A percentile compares a stretch with the other conserved stretches of the same genome.
Conservation (phyloP, 2,797 vertebrate genomes). For the Muraenolepis orangiensis region DNA sequence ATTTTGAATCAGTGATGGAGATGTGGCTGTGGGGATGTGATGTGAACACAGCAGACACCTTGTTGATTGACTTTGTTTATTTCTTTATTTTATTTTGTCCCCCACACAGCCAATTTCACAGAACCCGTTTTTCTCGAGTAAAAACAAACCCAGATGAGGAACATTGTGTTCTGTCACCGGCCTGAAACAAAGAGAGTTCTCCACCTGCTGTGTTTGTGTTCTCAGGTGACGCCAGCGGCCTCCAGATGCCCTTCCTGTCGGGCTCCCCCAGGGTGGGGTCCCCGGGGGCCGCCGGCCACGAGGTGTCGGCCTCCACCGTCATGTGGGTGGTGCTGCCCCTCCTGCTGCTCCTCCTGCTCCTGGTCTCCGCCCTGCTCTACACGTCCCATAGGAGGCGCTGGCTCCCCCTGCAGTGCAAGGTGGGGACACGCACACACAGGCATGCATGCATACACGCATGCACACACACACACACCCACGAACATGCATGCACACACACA, state of each 20-base stretch:
- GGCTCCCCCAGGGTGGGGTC: slow-evolving; percentile 42
- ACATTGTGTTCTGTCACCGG: too few relatives aligned
- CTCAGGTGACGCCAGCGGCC: slow-evolving; percentile 75
- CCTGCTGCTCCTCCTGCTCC: slow-evolving; percentile 70
- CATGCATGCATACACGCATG: slow-evolving; percentile 3
- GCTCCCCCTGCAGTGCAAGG: slow-evolving; percentile 83
- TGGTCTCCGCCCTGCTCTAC: slow-evolving; percentile 76
- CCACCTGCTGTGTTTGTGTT: not conserved
- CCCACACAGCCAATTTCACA: too few relatives aligned
- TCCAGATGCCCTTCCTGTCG: slow-evolving; percentile 77
- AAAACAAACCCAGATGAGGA: too few relatives aligned
- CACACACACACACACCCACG: not conserved
- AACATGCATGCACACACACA: not conserved
- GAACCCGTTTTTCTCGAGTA: too few relatives aligned
- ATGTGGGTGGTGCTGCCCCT: slow-evolving; percentile 79
- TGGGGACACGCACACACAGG: not conserved
- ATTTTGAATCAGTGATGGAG: too few relatives aligned
- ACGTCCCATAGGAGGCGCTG: slow-evolving; percentile 87
- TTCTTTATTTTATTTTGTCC: too few relatives aligned
- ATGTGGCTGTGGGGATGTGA: too few relatives aligned
- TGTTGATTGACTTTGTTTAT: too few relatives aligned
- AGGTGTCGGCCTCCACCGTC: slow-evolving; percentile 63
- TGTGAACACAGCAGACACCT: too few relatives aligned
- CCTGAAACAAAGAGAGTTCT: not conserved
- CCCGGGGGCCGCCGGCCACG: slow-evolving; percentile 38